Conservation (phyloP, 2,797 vertebrate species). For the Buceros bicornis region DNA sequence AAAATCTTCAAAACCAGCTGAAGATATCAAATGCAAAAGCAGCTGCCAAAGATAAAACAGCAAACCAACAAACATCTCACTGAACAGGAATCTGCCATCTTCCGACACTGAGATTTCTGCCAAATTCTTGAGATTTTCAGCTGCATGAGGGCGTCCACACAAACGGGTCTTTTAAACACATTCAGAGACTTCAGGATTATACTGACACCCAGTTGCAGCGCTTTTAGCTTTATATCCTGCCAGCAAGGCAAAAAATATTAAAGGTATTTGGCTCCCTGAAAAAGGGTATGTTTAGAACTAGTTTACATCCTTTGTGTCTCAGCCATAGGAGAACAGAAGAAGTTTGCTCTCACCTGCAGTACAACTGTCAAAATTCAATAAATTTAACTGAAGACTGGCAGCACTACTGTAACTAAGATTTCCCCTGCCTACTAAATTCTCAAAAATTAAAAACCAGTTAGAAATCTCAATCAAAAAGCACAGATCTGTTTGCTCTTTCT, state of each 20-base stretch:
- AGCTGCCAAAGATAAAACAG: conserved; percentile 78
- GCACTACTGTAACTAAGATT: neutral
- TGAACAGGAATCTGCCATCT: conserved; percentile 86
- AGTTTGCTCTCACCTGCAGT: neutral
- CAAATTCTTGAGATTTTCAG: conserved; percentile 83
- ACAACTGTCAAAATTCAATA: neutral
- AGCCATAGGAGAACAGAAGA: neutral
- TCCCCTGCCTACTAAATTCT: neutral
- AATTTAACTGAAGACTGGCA: neutral
- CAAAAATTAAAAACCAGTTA: neutral
- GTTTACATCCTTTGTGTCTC: neutral
- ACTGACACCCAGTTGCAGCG: conserved; percentile 72
- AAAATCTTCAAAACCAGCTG: conserved; percentile 69
- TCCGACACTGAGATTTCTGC: conserved; percentile 80
- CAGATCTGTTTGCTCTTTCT: neutral
- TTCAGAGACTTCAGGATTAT: conserved; percentile 65
- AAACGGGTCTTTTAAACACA: conserved; percentile 66
- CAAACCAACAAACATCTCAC: conserved; percentile 79
- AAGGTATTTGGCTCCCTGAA: conserved; percentile 57
- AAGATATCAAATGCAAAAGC: conserved; percentile 65
- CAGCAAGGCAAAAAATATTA: conserved; percentile 62
- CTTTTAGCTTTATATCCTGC: conserved; percentile 60
- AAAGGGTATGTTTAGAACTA: neutral
- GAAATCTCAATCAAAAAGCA: neutral
- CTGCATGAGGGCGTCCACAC: conserved; percentile 45